Base-by-base conservation (phyloP, 1,140 invertebrate species). In the Pinna nobilis region DNA sequence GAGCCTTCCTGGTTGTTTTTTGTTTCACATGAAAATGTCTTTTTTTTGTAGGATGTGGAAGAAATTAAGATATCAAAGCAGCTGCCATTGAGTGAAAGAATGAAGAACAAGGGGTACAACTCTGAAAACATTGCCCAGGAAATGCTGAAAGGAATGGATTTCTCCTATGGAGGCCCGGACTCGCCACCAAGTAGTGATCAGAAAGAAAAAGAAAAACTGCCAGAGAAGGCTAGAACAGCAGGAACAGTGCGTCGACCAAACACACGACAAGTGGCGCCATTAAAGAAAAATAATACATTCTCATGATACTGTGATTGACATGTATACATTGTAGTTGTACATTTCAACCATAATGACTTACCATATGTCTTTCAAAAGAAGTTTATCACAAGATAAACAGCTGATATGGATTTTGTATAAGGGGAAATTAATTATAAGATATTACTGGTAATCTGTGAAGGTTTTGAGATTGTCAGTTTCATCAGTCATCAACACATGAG, bases 11-110 rank as follows among this genome's bases (percentile, higher is more conserved):
- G 13, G 15, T 67, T 51, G 20, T 49, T 30, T 33, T 35, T 2
- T 60, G 44, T 47, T 18, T 30, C 5, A 7, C 41, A 1, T 2
- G 15, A 20, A 47, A 47, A 47, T 30, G 13, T 23, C 61, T 55
- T 53, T 59, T 18, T 53, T 35, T 53, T 55, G 25, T 20, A 87
- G 86, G 79, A 78, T 37, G 79, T 87, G 18, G 70, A 70, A 5
- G 82, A 84, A n/a, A 79, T 86, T 11, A 53, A 77, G 37, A 75
- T 88, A 3, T 85, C 87, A 4, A 69, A 71, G 7, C 74, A 82
- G 33, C 77, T 88, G 61, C 87, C 87, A 9, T 41, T 88, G 5
- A 85, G 85, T 60, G 73, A 80, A 23, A 70, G 85, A 47, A 87
- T 88, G 85, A 70, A 81, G 13, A 84, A 78, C 60, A 77, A 78